phyloP scores from a whole-genome alignment of 2,888 invertebrate genomes.

The Monoplex corrugatus region DNA sequence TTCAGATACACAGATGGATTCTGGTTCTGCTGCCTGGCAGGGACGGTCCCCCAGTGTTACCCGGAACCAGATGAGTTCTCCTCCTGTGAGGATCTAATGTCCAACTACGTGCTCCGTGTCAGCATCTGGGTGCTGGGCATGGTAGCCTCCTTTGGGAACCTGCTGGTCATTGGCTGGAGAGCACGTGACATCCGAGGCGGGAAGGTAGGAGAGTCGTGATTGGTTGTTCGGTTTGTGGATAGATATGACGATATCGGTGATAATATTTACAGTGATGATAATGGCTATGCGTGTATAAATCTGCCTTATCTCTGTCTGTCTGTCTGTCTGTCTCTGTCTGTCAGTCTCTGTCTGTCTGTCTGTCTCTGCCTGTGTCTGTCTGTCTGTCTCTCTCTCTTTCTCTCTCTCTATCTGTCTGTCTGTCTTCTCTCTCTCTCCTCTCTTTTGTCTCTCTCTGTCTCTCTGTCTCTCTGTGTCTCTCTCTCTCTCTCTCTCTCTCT shows the following conservation, averaged over 20 bases:
- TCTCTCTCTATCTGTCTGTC: too few species aligned
- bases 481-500: conserved; percentile 22
- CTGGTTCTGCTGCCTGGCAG: conserved; percentile 82
- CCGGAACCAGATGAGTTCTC: conserved; percentile 80
- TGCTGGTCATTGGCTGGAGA: conserved; percentile 77
- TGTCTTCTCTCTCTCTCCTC: too few species aligned
- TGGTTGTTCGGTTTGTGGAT: background rate
- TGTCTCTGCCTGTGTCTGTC: too few species aligned
- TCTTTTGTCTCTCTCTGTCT: too few species aligned
- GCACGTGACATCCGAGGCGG: conserved; percentile 80
- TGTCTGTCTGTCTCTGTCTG: background rate
- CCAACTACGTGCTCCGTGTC: conserved; percentile 76
- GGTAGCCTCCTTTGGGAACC: conserved; percentile 75
- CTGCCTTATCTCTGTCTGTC: background rate
- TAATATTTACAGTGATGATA: too few species aligned
- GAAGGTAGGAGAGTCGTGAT: conserved; percentile 74
- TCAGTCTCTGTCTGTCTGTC: too few species aligned
- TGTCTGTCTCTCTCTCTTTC: too few species aligned
- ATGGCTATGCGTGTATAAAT: background rate
- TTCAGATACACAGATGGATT: conserved; percentile 81
- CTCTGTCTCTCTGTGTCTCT: background rate
- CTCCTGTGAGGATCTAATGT: conserved; percentile 80
- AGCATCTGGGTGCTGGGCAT: conserved; percentile 78
- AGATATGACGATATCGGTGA: too few species aligned
- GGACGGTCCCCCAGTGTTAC: conserved; percentile 73